Evolutionary conservation across 2,797 vertebrate species (phyloP).

Genomic region (Allobates femoralis): DNA sequence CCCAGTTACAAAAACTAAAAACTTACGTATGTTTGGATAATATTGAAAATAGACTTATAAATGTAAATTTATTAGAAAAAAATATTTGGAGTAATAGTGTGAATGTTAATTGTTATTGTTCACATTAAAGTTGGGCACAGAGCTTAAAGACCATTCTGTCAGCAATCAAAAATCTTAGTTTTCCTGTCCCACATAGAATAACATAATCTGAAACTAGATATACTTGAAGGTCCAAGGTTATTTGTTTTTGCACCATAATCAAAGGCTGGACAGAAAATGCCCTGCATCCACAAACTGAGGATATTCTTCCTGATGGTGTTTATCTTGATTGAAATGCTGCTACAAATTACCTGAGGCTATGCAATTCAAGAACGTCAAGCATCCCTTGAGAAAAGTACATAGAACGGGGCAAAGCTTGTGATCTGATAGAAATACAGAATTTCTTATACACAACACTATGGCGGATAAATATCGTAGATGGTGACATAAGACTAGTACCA

Average conservation of each 20-base stretch:
- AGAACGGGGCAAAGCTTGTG: constrained; percentile 18
- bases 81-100: background rate
- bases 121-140: background rate
- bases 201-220: constrained; percentile 31
- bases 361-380: constrained; percentile 24
- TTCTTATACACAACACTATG: constrained; percentile 17
- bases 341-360: constrained; percentile 26
- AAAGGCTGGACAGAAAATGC: constrained; percentile 53
- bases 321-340: constrained; percentile 56
- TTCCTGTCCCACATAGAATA: constrained; percentile 52
- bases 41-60: background rate
- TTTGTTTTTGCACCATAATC: constrained; percentile 49
- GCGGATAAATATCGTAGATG: background rate
- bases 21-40: background rate
- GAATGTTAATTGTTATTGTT: constrained; percentile 1
- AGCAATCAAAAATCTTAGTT: constrained; percentile 45
- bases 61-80: background rate
- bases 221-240: background rate
- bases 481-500: background rate
- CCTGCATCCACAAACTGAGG: constrained; percentile 21
- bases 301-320: constrained; percentile 59
- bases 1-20: background rate
- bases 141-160: constrained; percentile 5
- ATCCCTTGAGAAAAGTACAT: background rate
- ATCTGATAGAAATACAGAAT: constrained; percentile 12